Evolutionary conservation across 2,113 vertebrate genomes (phyloP).

Genomic region (Ophthalmolycus amberensis): DNA sequence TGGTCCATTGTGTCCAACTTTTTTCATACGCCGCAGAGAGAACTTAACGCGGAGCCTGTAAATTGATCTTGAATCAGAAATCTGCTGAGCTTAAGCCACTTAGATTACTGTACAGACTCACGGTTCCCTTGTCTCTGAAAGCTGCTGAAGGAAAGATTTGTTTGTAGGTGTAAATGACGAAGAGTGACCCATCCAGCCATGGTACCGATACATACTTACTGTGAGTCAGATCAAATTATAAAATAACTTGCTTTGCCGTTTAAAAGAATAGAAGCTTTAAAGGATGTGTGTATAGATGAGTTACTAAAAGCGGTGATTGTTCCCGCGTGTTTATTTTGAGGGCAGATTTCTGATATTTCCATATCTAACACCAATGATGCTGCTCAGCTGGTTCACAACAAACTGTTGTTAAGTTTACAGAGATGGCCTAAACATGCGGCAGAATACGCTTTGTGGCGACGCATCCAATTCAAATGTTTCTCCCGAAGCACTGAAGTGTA

Average conservation of each 20-base stretch:
- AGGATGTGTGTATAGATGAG: not conserved
- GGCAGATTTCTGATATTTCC: constrained; percentile 5
- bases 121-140: not conserved
- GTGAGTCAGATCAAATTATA: not conserved
- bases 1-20: constrained; percentile 59
- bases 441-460: constrained; percentile 7
- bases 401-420: constrained; percentile 28
- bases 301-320: not conserved
- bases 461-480: constrained; percentile 34
- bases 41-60: constrained; percentile 26
- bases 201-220: not conserved
- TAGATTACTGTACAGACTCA: not conserved
- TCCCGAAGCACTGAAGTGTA: not conserved
- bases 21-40: not conserved
- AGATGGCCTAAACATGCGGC: constrained; percentile 5
- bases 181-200: not conserved
- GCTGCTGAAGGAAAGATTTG: not conserved
- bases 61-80: constrained; percentile 51
- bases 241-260: not conserved
- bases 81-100: constrained; percentile 20
- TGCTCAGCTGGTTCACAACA: not conserved
- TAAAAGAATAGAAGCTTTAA: not conserved
- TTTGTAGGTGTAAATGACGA: not conserved
- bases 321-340: not conserved
- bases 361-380: not conserved